Base-by-base conservation (phyloP, 2,797 vertebrate genomes). In the Parauchenoglanis ngamensis region DNA sequence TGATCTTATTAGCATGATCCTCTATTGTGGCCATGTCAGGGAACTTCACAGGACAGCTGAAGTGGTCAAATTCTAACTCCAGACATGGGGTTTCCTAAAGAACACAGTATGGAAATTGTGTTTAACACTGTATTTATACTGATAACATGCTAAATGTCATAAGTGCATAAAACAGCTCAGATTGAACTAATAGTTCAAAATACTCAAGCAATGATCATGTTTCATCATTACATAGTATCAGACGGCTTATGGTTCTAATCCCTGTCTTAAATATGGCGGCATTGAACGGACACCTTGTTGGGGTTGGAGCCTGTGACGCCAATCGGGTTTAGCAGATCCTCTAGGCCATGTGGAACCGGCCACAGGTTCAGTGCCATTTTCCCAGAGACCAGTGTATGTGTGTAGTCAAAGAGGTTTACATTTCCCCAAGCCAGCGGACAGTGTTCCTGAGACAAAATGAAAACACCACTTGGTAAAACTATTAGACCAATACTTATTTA, bases 331-430 rank as follows among this genome's bases (percentile, higher is more conserved):
- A 99, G 95, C 82, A 99, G 96, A 91, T 99, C 98, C 95, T 99
- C 98, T 91, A 99, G 95, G 70, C 98, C 98, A 87, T 99, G 98
- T 93, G 98, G 98, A 87, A 99, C 98, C 72, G 98, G 97, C 98
- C 98, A 99, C 89, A 99, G 96, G 94, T 98, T 99, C 92, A 99
- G 95, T 92, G 98, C 98, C 97, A 99, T 98, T 94, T 99, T 99
- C 91, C 97, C 97, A 89, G 98, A 97, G 85, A 99, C 98, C 77
- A 99, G 94, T 82, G 97, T 99, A 93, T 98, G 97, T 72, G 97
- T 99, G 90, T 99, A 99, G 95, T 99, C 98, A 92, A 99, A 99
- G 92, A 99, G 94, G 92, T 99, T 99, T 93, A 99, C 95, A 88
- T 99, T 99, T 88, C 98, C 98, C 98, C 98, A 99, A 80, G 98